Evolutionary conservation across 2,113 vertebrate genomes (phyloP), one percentile per base, ranked within the genome.

Genomic region (Sardina pilchardus): DNA sequence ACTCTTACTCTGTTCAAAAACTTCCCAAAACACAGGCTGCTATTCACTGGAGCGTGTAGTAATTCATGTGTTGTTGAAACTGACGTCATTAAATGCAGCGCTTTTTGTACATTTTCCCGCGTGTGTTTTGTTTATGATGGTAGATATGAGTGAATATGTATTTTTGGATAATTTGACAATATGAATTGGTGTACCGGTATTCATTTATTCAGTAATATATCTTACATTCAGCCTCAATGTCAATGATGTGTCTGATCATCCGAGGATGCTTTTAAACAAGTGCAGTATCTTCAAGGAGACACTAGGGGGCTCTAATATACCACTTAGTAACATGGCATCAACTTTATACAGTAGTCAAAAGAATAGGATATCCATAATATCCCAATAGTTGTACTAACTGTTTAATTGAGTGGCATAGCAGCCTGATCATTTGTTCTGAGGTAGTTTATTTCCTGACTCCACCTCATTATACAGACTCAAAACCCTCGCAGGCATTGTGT

Each of bases 71-170:
- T 26, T 82, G 42, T 43, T 82, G 26, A 50, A 82, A n/a, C 82
- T 30, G 44, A 82, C 67, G n/a, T 81, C 42, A 82, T 82, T 82
- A 82, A 82, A 82, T 34, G 50, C 16, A 53, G 44, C 9, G 50
- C 50, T 53, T 83, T 83, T 83, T 36, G 45, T 53, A 34, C 21
- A 21, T 17, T 30, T 19, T 6, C 14, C 17, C 56, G 30, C 39
- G 30, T 36, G 71, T 36, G 30, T 78, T 78, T 30, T 78, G 14
- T 78, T 78, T 78, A 78, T 78, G 10, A 36, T 30, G 63, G 14
- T 71, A 6, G 16, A 34, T 24, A 59, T 59, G 53, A 24, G 6
- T 24, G 19, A 24, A 59, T 24, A 3, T 24, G 6, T 59, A 59
- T 59, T 7, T 24, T 47, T 1, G 10, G 17, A 24, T 56, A 3